Evolutionary conservation across 2,113 vertebrate genomes (phyloP), one percentile per base, ranked within the genome.

Genomic region (Casuarius casuarius): DNA sequence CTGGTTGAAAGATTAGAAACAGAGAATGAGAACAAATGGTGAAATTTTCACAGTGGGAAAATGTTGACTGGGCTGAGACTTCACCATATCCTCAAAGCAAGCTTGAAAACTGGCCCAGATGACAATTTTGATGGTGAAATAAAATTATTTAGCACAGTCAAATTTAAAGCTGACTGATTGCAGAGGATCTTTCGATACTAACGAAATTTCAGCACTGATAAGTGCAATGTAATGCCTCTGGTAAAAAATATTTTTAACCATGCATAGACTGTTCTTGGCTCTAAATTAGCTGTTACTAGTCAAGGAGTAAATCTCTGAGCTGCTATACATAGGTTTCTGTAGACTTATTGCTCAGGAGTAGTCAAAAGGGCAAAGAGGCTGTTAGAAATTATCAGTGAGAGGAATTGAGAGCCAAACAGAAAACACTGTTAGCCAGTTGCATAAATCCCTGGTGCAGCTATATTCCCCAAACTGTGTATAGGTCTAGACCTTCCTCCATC

Each of bases 221-320:
- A 25, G 3, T 82, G 38, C 25, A 72, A 16, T 40, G 29, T 8
- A 81, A 66, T 31, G 19, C 59, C 62, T 31, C 28, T 59, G n/a
- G 25, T 35, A 9, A n/a, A 33, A 66, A 85, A 19, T 29, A 72
- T n/a, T 73, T 68, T 48, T 76, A 72, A 66, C 25, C 19, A 44
- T 23, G 14, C 6, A 68, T 42, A 14, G 10, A 48, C 14, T 77
- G 52, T 33, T 80, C 22, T 85, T 94, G 59, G 79, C 79, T 89
- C 44, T 87, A 61, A 92, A 92, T 87, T 68, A 82, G 68, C 48
- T 87, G 16, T 61, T 89, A 65, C 42, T 10, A 81, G 74, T 87
- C 23, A 33, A 87, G 74, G 91, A 91, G 48, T 79, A 96, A 89
- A 91, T 87, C 66, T 68, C 75, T 40, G 70, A 91, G 81, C 15